Percentiles rank a stretch among this genome's conserved stretches.
phyloP scores from a whole-genome alignment of 1,140 invertebrate species.

The Teleogryllus occipitalis region DNA sequence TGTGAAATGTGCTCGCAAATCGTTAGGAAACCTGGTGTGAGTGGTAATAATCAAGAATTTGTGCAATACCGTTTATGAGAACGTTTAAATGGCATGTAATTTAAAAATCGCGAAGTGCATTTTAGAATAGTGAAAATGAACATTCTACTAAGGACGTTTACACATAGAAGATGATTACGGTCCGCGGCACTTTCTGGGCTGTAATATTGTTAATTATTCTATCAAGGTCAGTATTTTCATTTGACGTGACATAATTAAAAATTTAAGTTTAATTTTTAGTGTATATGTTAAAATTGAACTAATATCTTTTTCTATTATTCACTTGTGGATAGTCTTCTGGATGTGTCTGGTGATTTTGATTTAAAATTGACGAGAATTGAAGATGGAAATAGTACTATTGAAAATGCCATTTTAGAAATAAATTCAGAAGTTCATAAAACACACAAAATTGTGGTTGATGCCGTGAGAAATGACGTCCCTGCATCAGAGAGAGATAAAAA shows the following conservation, averaged over 20 bases:
- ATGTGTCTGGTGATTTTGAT: not conserved
- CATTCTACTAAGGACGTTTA: not conserved
- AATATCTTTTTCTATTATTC: too few species aligned
- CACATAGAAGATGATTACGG: not conserved
- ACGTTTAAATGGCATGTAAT: not conserved
- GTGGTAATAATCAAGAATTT: too few species aligned
- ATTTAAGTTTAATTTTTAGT: too few species aligned
- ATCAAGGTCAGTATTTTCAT: not conserved
- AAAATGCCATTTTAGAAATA: not conserved
- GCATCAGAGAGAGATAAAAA: not conserved
- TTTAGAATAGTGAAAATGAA: not conserved
- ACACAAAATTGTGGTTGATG: not conserved
- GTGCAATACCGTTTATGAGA: too few species aligned
- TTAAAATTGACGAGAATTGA: not conserved
- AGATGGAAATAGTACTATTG: constrained; percentile 6
- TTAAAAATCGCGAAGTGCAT: not conserved
- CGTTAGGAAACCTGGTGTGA: too few species aligned
- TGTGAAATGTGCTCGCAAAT: too few species aligned
- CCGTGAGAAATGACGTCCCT: not conserved
- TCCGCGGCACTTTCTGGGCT: not conserved
- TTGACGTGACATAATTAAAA: too few species aligned
- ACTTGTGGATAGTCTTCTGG: not conserved
- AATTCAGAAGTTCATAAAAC: not conserved
- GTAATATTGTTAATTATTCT: not conserved
- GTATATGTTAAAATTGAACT: too few species aligned